Evolutionary conservation across 37 sponge, comb jelly and placozoan species (phyloP).

Genomic region (Mnemiopsis leidyi): DNA sequence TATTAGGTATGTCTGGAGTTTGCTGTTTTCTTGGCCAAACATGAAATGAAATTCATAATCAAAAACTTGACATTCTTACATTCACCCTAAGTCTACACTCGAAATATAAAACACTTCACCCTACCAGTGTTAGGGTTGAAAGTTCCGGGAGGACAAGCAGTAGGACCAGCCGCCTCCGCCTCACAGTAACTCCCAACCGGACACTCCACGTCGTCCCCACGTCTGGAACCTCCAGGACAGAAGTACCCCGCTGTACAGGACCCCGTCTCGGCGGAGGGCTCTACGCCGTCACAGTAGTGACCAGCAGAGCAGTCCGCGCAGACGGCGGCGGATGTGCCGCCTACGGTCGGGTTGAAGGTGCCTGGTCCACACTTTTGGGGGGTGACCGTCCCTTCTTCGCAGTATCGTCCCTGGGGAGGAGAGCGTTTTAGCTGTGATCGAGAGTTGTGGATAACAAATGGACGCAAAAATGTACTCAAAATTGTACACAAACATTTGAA

Average conservation of each 20-base stretch:
- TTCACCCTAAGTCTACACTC: too few species aligned
- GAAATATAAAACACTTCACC: too few species aligned
- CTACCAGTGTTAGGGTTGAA: slow-evolving; percentile 46
- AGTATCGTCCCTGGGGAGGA: slow-evolving; percentile 29
- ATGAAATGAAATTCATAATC: too few species aligned
- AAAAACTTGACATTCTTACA: too few species aligned
- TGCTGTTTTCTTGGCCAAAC: too few species aligned
- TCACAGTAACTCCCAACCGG: slow-evolving; percentile 15
- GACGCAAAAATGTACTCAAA: too few species aligned
- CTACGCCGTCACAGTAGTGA: slow-evolving; percentile 30
- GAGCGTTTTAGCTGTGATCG: neutral
- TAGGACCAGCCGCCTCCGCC: neutral
- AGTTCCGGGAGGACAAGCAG: neutral
- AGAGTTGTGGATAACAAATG: neutral
- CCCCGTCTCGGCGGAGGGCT: neutral
- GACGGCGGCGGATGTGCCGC: neutral
- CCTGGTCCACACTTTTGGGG: neutral
- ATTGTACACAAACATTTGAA: too few species aligned
- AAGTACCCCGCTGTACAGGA: slow-evolving; percentile 22
- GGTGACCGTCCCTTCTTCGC: neutral
- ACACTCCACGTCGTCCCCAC: neutral
- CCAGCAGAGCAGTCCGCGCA: neutral
- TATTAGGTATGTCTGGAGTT: too few species aligned
- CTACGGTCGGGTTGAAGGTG: neutral
- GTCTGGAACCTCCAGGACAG: neutral